Base-by-base conservation (phyloP, 2,797 vertebrate genomes). In the Philypnodon macrostomus region DNA sequence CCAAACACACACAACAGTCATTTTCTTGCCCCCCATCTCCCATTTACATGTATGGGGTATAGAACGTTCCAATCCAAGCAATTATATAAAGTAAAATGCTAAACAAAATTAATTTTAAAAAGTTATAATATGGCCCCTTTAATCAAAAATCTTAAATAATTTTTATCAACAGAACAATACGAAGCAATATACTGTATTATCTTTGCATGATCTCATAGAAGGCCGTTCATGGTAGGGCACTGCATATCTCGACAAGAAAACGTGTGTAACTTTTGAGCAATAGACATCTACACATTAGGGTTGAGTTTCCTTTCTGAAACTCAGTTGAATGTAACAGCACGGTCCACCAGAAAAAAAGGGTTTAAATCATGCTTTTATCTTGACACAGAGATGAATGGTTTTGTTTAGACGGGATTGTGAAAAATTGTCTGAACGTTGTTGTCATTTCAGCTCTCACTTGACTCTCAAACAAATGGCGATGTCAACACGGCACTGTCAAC, bases 181-280 rank as follows among this genome's bases (percentile, higher is more conserved):
- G 73, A 79, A 85, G 84, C 79, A 83, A 86, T 87, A 84, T 73
- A n/a, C n/a, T n/a, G n/a, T n/a, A 84, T 72, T 87, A 87, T 66
- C 63, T 76, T 80, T 84, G 86, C 86, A 88, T 87, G 86, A 79
- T 77, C 68, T 59, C 64, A 76, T 73, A 80, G 41, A 73, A 59
- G 76, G 62, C 64, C 48, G 21, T 66, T 63, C 40, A 14, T 24
- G 45, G 75, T 17, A 62, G 71, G 68, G 68, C 67, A 80, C 47
- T 15, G 18, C 51, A 46, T 50, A 37, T 65, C 56, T 75, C 70
- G 41, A 48, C 34, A 48, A 58, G 24, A 41, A 35, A 21, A 16
- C 14, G 39, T 10, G n/a, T 1, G 2, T 3, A 29, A 44, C 15
- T 18, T 30, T 61, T 23, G 18, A 67, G 52, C 49, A 52, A 65